Evolutionary conservation across 1,140 invertebrate species (phyloP), one percentile per base, ranked within the genome.

Genomic region (Rhizoglyphus robini): DNA sequence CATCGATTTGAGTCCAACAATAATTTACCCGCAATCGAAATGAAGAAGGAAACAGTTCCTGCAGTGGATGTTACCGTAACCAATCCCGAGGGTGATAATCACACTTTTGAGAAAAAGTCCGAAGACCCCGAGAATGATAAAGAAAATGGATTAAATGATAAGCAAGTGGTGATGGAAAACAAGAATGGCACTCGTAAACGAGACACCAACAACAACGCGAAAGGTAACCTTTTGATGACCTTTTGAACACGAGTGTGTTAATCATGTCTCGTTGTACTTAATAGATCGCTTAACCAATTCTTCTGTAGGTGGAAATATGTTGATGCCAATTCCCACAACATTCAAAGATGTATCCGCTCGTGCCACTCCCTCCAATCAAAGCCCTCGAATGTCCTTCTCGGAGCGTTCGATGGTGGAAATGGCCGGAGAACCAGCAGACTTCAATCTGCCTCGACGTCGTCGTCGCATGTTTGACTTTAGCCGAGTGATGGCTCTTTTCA

Each of bases 321-420:
- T 64, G 46, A 48, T 64, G n/a, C 63, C 63, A 34, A 48, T 64
- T 15, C 15, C 63, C 2, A 48, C 63, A 34, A 49, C 63, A 13
- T 64, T 64, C 51, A 64, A 64, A 38, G 63, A 64, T 51, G 63
- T 64, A n/a, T 64, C 63, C 1, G 63, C 63, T 27, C 3, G 46
- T 23, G 63, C 63, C 3, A 64, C 63, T 8, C 63, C 63, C 18
- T 64, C 63, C 5, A 49, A n/a, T 32, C 63, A 48, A 27, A 64
- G 41, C 29, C 63, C 63, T 2, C 38, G 63, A 27, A 64, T 64
- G 63, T 64, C 63, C 31, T 64, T 64, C 31, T 48, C 38, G 18
- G 63, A 64, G 27, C 38, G 46, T 3, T 63, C 61, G 29, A 63
- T 36, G 30, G 20, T 54, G 51, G 51, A 54, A 32, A 36, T 36